phyloP scores from a whole-genome alignment of 2,113 vertebrate species.

The Microtus pennsylvanicus region DNA sequence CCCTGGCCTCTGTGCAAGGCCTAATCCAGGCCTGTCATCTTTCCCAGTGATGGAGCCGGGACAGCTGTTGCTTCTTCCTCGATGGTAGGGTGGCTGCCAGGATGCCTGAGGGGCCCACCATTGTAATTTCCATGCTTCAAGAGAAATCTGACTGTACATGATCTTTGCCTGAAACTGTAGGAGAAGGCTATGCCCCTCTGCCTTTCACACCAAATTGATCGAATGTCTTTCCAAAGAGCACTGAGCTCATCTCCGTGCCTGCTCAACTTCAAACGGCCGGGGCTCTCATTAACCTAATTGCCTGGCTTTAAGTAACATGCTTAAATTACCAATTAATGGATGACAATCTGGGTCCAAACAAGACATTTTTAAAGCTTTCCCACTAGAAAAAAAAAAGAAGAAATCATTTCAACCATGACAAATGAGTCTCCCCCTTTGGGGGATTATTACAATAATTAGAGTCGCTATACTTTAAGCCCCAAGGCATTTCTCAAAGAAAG shows the following conservation, averaged over 20 bases:
- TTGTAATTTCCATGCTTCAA: slow-evolving; percentile 80
- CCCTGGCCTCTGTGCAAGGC: not conserved
- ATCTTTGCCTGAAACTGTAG: slow-evolving; percentile 83
- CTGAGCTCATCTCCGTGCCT: slow-evolving; percentile 76
- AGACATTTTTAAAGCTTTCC: slow-evolving; percentile 64
- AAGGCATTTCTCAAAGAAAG: slow-evolving; percentile 58
- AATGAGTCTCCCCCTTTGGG: slow-evolving; percentile 73
- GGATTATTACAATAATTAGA: slow-evolving; percentile 68
- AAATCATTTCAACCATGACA: slow-evolving; percentile 73
- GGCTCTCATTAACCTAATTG: slow-evolving; percentile 81
- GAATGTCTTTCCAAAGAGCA: slow-evolving; percentile 74
- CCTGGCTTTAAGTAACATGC: slow-evolving; percentile 73
- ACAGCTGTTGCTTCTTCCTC: slow-evolving; percentile 83
- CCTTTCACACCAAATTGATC: slow-evolving; percentile 79
- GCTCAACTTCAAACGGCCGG: slow-evolving; percentile 72
- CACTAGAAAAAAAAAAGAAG: slow-evolving; percentile 56
- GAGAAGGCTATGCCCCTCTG: slow-evolving; percentile 18
- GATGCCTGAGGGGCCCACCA: slow-evolving; percentile 70
- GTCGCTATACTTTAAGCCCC: slow-evolving; percentile 39
- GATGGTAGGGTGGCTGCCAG: slow-evolving; percentile 46
- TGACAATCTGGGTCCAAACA: slow-evolving; percentile 79
- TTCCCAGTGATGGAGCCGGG: slow-evolving; percentile 74
- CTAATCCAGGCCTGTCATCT: slow-evolving; percentile 74
- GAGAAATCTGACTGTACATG: slow-evolving; percentile 74
- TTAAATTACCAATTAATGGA: slow-evolving; percentile 78